These are phyloP conservation scores for Pseudomugil tenellus DNA, from an alignment of 2,797 vertebrate species.

Conservation along the genomic window DNA sequence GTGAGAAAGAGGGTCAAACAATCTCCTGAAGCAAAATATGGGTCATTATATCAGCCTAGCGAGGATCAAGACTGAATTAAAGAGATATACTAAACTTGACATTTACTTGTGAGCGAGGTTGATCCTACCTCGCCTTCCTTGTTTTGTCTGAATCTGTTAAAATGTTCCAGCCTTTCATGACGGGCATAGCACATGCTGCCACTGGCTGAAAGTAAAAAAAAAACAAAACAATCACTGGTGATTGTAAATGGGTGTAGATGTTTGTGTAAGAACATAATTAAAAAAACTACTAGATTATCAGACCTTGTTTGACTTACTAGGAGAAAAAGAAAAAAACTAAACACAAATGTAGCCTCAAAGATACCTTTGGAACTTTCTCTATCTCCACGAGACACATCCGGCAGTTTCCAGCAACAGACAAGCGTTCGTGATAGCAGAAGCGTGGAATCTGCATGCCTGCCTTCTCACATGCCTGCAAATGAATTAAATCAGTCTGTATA, in stretches of 20 bases:
- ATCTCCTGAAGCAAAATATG: neutral
- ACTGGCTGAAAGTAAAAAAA: constrained; percentile 92
- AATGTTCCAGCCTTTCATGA: constrained; percentile 99
- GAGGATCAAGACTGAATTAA: neutral
- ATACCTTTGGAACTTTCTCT: constrained; percentile 86
- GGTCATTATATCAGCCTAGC: neutral
- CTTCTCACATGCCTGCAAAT: constrained; percentile 90
- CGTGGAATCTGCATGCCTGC: constrained; percentile 95
- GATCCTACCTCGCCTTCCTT: constrained; percentile 89
- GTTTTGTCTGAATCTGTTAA: constrained; percentile 95
- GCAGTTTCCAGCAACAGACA: constrained; percentile 96
- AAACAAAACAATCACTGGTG: constrained; percentile 18
- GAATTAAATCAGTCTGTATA: constrained; percentile 17
- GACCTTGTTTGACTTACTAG: neutral
- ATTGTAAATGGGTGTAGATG: neutral
- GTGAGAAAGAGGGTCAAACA: neutral
- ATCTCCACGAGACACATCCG: constrained; percentile 98
- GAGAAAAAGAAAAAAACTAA: constrained; percentile 4
- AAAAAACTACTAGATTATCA: neutral
- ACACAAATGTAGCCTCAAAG: neutral
- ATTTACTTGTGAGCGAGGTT: neutral
- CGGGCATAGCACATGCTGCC: constrained; percentile 96
- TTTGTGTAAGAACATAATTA: neutral
- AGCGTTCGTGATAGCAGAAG: constrained; percentile 95
- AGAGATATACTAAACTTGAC: neutral